Percentiles rank a stretch among this genome's conserved stretches.
Conservation (phyloP, 2,797 vertebrate species). For the Pangasius sanitwongsei region DNA sequence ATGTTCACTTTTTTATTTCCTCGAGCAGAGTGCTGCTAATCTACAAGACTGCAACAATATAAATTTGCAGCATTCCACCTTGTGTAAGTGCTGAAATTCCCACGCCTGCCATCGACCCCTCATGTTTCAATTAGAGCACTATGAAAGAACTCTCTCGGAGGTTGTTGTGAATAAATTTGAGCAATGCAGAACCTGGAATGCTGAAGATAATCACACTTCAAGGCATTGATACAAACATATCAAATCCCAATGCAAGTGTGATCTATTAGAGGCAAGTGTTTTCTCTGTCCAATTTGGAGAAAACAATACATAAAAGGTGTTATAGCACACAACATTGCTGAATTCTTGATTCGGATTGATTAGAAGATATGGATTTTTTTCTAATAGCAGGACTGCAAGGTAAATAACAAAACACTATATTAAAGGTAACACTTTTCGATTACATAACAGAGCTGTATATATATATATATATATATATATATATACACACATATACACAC, state of each 20-base stretch:
- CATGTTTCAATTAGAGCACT: constrained; percentile 14
- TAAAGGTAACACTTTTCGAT: neutral
- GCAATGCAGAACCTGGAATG: neutral
- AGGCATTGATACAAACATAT: constrained; percentile 34
- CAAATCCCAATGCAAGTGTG: constrained; percentile 22
- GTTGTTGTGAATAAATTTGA: constrained; percentile 32
- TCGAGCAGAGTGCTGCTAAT: constrained; percentile 55
- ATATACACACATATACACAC: too few species aligned
- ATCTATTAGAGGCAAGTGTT: constrained; percentile 41
- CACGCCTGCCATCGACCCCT: constrained; percentile 2
- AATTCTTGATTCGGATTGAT: neutral
- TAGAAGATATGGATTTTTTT: neutral
- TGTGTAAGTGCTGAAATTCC: neutral
- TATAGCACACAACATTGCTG: neutral
- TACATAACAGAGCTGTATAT: too few species aligned
- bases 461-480: too few species aligned
- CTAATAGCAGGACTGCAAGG: neutral
- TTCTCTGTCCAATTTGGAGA: constrained; percentile 22
- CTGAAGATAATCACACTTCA: constrained; percentile 25
- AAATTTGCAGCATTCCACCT: constrained; percentile 16
- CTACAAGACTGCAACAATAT: constrained; percentile 54
- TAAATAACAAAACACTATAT: neutral
- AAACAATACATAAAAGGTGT: neutral
- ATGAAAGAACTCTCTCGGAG: constrained; percentile 12
- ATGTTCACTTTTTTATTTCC: constrained; percentile 24